Conservation (phyloP, 2,888 invertebrate species). For the Tupiocoris notatus region DNA sequence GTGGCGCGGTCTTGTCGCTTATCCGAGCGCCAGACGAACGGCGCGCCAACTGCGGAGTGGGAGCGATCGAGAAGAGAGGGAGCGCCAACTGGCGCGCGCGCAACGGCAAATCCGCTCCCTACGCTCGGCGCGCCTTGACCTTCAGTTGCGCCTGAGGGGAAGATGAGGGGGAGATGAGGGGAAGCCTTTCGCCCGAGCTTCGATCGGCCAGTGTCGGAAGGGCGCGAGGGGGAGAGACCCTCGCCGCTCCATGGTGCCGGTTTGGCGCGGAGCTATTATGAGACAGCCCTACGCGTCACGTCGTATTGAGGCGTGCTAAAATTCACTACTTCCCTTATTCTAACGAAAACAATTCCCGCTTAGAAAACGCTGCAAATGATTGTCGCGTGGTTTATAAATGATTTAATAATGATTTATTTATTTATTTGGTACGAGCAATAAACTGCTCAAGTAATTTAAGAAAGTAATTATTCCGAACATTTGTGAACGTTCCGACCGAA, state of each 20-base stretch:
- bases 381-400: no score
- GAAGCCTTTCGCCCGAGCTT: not conserved
- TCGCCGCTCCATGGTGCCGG: not conserved
- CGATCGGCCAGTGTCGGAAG: not conserved
- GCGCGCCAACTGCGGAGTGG: not conserved
- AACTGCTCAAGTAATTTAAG: no score
- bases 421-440: no score
- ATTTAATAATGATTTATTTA: no score
- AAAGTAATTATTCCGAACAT: no score
- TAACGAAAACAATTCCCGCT: no score
- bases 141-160: slow-evolving; percentile 3
- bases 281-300: no score
- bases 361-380: no score
- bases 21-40: not conserved
- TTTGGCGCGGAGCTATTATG: not conserved
- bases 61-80: not conserved
- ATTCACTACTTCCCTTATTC: no score
- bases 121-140: slow-evolving; percentile 16
- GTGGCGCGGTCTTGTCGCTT: not conserved
- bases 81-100: slow-evolving; percentile 39
- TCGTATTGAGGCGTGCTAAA: no score
- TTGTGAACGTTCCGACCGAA: no score
- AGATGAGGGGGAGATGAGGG: not conserved
- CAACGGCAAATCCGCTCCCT: not conserved
- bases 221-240: no score